Conservation (phyloP, 2,888 invertebrate species). For the Habroteleia sp. region DNA sequence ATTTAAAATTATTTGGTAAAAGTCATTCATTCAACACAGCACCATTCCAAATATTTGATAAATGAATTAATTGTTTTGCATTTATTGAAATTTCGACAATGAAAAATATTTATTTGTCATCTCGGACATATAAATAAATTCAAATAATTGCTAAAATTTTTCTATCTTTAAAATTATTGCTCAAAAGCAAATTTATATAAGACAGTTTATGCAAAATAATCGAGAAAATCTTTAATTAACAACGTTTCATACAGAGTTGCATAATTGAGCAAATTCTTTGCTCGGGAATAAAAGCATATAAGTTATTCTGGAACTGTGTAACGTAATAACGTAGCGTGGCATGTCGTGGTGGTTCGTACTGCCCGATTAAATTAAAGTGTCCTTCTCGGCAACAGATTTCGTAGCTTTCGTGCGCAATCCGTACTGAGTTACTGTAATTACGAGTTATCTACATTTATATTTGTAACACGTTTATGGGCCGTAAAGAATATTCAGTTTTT, state of each 20-base stretch:
- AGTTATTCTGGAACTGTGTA: slow-evolving; percentile 43
- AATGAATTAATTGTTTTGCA: too few species aligned
- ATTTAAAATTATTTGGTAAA: too few species aligned
- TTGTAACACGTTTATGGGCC: slow-evolving; percentile 47
- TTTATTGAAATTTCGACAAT: too few species aligned
- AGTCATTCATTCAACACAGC: too few species aligned
- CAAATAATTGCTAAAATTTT: too few species aligned
- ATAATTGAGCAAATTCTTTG: slow-evolving; percentile 51
- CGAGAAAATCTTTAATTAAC: slow-evolving; percentile 37
- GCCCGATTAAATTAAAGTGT: slow-evolving; percentile 59
- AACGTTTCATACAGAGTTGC: slow-evolving; percentile 33
- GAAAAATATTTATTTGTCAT: too few species aligned
- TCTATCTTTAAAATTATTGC: too few species aligned
- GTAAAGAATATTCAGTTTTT: slow-evolving; percentile 45
- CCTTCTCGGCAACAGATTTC: slow-evolving; percentile 57
- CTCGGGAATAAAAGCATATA: slow-evolving; percentile 40
- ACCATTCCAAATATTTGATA: too few species aligned
- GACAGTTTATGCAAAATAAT: too few species aligned
- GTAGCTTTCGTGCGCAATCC: slow-evolving; percentile 47
- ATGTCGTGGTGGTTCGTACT: slow-evolving; percentile 29
- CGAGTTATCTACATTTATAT: slow-evolving; percentile 62
- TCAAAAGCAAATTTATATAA: too few species aligned
- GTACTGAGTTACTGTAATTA: slow-evolving; percentile 58
- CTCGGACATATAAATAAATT: too few species aligned
- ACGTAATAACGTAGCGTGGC: slow-evolving; percentile 48